Percentiles rank a stretch among this genome's conserved stretches.
phyloP scores from a whole-genome alignment of 2,888 invertebrate species.

The Pyralis farinalis region DNA sequence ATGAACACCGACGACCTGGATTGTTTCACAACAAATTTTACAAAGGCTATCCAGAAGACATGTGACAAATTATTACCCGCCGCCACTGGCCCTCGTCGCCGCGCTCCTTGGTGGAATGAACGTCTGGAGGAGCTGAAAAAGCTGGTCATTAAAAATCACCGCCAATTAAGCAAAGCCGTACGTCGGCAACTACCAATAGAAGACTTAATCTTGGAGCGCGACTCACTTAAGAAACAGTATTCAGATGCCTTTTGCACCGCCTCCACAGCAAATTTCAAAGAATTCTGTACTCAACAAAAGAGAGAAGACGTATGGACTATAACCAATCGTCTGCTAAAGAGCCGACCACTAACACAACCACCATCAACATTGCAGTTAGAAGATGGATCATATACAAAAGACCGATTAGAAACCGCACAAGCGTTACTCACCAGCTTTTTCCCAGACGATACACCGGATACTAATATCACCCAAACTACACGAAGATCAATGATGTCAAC shows the following conservation, averaged over 20 bases:
- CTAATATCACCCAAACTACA: not conserved
- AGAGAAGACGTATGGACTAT: conserved; percentile 23
- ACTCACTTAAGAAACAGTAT: conserved; percentile 6
- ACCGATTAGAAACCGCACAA: conserved; percentile 11
- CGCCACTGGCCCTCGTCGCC: not conserved
- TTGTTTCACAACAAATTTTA: not conserved
- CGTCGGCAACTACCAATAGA: conserved; percentile 1
- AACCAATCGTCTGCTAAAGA: conserved; percentile 20
- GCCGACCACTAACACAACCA: conserved; percentile 8
- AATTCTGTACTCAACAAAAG: conserved; percentile 21
- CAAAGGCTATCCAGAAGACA: not conserved
- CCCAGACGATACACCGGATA: conserved; percentile 17
- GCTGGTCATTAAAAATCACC: conserved; percentile 10
- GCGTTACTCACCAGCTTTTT: conserved; percentile 16
- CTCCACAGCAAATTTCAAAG: conserved; percentile 16
- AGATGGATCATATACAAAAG: conserved; percentile 10
- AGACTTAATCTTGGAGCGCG: not conserved
- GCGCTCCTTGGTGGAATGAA: conserved; percentile 12
- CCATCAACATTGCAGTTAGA: conserved; percentile 14
- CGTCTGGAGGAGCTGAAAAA: conserved; percentile 9
- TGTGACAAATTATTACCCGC: not conserved
- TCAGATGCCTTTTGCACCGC: conserved; percentile 3
- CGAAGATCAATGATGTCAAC: not conserved
- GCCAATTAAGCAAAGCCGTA: not conserved
- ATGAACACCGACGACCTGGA: not conserved